These are phyloP conservation scores for Zaprionus lachaisei DNA, from an alignment of 1,140 invertebrate species.

Conservation along the genomic window DNA sequence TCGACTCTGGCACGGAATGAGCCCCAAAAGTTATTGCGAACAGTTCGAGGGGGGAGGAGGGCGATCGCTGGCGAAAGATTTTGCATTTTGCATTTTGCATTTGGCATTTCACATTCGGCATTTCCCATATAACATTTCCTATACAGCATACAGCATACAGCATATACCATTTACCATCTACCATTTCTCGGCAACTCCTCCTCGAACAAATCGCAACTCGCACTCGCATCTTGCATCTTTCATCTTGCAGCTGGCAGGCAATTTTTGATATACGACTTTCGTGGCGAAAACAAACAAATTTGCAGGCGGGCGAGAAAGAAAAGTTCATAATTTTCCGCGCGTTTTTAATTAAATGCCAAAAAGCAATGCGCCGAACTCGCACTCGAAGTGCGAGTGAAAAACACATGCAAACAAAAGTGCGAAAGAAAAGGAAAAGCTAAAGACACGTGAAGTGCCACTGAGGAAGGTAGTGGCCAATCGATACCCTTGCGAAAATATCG, in stretches of 20 bases:
- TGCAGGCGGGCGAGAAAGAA: constrained; percentile 75
- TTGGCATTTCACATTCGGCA: constrained; percentile 13
- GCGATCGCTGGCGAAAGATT: constrained; percentile 46
- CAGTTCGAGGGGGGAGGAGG: background rate
- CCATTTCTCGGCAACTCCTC: constrained; percentile 1
- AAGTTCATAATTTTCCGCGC: constrained; percentile 77
- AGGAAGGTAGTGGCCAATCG: background rate
- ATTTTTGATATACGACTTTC: constrained; percentile 62
- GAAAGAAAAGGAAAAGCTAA: constrained; percentile 35
- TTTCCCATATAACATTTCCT: background rate
- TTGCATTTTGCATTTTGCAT: constrained; percentile 19
- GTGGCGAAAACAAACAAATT: constrained; percentile 65
- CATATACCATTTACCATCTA: background rate
- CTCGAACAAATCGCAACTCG: constrained; percentile 3
- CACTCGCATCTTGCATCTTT: background rate
- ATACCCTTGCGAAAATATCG: background rate
- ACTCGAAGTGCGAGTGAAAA: constrained; percentile 28
- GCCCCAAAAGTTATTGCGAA: constrained; percentile 30
- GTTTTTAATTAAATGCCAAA: constrained; percentile 77
- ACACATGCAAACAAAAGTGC: constrained; percentile 27
- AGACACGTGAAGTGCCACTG: constrained; percentile 27
- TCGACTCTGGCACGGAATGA: constrained; percentile 9
- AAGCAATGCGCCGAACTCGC: constrained; percentile 6
- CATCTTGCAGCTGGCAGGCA: constrained; percentile 33
- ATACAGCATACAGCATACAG: background rate